phyloP scores from a whole-genome alignment of 2,113 vertebrate species.

The Leptosomus discolor region DNA sequence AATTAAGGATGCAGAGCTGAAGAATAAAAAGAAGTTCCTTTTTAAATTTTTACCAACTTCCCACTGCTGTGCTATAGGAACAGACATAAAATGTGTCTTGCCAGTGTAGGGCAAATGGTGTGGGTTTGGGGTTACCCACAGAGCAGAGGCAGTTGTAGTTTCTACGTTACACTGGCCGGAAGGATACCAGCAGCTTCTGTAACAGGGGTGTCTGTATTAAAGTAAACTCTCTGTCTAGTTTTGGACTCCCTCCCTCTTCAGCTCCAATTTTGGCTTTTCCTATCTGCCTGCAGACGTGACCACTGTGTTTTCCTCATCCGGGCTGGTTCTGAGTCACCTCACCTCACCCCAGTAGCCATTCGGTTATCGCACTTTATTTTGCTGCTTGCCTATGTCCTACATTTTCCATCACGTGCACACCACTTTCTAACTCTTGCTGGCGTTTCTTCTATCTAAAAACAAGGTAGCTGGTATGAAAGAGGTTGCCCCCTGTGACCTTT shows the following conservation, averaged over 20 bases:
- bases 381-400: not conserved
- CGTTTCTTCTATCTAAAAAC: not conserved
- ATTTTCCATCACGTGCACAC: not conserved
- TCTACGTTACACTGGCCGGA: not conserved
- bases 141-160: not conserved
- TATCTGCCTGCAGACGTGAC: not conserved
- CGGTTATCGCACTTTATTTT: not conserved
- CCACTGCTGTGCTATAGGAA: not conserved
- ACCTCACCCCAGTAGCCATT: not conserved
- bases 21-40: not conserved
- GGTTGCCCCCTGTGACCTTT: not conserved
- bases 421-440: not conserved
- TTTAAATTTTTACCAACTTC: not conserved
- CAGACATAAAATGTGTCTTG: not conserved
- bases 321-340: not conserved
- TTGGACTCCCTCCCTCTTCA: not conserved
- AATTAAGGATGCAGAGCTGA: not conserved
- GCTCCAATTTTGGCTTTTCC: not conserved
- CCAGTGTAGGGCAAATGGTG: too few relatives aligned
- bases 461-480: not conserved
- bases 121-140: not conserved
- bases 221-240: not conserved
- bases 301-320: not conserved
- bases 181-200: not conserved
- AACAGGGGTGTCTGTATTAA: not conserved